Evolutionary conservation across 2,888 invertebrate genomes (phyloP).

Genomic region (Erebia epiphron): DNA sequence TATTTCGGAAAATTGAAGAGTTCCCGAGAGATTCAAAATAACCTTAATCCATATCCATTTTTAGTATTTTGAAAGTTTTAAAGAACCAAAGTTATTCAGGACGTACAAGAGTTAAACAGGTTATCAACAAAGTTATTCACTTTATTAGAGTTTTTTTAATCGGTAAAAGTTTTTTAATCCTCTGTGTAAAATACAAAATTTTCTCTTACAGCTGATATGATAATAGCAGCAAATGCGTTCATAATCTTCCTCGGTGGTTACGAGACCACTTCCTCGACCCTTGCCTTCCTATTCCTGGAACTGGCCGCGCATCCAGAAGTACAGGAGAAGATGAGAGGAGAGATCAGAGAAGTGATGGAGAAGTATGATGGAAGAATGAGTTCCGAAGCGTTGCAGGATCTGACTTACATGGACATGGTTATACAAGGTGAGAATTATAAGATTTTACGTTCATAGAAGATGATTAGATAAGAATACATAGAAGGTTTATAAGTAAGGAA

Average conservation of each 20-base stretch:
- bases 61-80: no score
- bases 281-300: constrained; percentile 81
- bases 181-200: no score
- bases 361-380: constrained; percentile 65
- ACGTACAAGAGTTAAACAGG: no score
- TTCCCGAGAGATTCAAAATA: no score
- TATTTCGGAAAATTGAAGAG: no score
- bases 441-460: no score
- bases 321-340: constrained; percentile 76
- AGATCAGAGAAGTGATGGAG: constrained; percentile 66
- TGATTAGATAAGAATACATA: no score
- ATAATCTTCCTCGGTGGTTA: constrained; percentile 85
- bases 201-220: constrained; percentile 72
- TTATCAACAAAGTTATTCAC: no score
- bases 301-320: constrained; percentile 77
- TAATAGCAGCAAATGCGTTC: constrained; percentile 82
- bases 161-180: no score
- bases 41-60: no score
- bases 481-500: not conserved
- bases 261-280: constrained; percentile 83
- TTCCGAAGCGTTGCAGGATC: constrained; percentile 77
- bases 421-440: constrained; percentile 67
- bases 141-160: no score
- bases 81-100: no score
- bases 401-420: constrained; percentile 83